Percentiles rank a stretch among this genome's conserved stretches.
Conservation (phyloP, 2,888 invertebrate genomes). For the Criorhina ranunculi region DNA sequence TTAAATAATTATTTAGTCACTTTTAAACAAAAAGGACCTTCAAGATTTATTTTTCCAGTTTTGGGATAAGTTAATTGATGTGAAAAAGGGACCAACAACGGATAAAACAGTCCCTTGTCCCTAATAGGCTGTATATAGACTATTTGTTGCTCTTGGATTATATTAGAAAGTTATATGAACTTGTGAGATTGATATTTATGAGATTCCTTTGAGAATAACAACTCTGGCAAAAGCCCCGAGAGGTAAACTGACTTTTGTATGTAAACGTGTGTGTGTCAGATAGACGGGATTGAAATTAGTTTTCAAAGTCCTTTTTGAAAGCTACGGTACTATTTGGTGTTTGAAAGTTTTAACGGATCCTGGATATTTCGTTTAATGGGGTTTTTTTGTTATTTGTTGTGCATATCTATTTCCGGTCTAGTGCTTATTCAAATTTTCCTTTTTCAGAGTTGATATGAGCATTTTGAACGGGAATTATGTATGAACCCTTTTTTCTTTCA, state of each 20-base stretch:
- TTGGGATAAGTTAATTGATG: constrained; percentile 47
- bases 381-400: too few relatives aligned
- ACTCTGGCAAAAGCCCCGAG: background rate
- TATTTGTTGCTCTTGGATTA: constrained; percentile 22
- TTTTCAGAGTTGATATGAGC: background rate
- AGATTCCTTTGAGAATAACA: constrained; percentile 4
- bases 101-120: constrained; percentile 25
- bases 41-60: background rate
- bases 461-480: background rate
- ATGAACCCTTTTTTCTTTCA: too few relatives aligned
- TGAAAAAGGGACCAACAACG: constrained; percentile 36
- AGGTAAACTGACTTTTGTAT: constrained; percentile 5
- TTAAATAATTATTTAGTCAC: constrained; percentile 34
- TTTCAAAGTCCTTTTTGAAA: constrained; percentile 5
- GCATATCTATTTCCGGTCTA: background rate
- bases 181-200: constrained; percentile 57
- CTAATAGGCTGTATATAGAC: background rate
- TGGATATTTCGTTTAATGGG: background rate
- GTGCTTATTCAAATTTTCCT: constrained; percentile 1
- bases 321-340: background rate
- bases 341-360: constrained; percentile 28
- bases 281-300: constrained; percentile 9
- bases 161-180: constrained; percentile 49
- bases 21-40: constrained; percentile 21
- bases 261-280: background rate